Evolutionary conservation across 2,113 vertebrate species (phyloP), one percentile per base, ranked within the genome.

Genomic region (Corythaixoides concolor): DNA sequence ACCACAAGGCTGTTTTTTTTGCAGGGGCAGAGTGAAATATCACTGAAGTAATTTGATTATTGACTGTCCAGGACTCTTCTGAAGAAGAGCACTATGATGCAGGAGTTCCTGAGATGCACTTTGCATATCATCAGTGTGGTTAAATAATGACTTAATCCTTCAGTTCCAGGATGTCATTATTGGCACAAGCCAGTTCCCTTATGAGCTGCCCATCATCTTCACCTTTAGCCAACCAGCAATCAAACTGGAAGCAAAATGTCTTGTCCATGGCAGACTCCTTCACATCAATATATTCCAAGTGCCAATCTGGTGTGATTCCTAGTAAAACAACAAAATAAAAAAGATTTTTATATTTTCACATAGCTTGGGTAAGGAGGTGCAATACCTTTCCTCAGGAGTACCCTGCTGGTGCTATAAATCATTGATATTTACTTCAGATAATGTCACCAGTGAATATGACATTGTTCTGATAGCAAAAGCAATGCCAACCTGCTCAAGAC

Each of bases 221-320:
- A 1, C 98, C 98, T 94, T 99, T 99, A 59, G 99, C 98, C 19
- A 99, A 98, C 99, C 99, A 99, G 88, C 99, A 99, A 91, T 99
- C 99, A 28, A 99, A 99, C 19, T 99, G 99, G 95, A 99, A 99
- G 41, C 98, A 99, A 93, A 99, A 99, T 0, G 98, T 99, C 97
- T 99, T 99, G 21, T 99, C 99, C 37, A 98, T 93, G 58, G 98
- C 66, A 8, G 99, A 99, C 67, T 99, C 99, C 35, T 87, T 99
- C 77, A 99, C 99, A 0, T 99, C 99, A 0, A 99, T 97, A 8
- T 98, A 99, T 63, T 99, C 99, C 97, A 99, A 85, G 95, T 99
- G 99, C 99, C 99, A 99, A 8, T 99, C 99, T 2, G 99, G 98
- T 35, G 98, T 98, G 0, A 97, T 96, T 55, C 99, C 99, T 99